phyloP scores from a whole-genome alignment of 2,888 invertebrate species.

The Argyresthia goedartella region DNA sequence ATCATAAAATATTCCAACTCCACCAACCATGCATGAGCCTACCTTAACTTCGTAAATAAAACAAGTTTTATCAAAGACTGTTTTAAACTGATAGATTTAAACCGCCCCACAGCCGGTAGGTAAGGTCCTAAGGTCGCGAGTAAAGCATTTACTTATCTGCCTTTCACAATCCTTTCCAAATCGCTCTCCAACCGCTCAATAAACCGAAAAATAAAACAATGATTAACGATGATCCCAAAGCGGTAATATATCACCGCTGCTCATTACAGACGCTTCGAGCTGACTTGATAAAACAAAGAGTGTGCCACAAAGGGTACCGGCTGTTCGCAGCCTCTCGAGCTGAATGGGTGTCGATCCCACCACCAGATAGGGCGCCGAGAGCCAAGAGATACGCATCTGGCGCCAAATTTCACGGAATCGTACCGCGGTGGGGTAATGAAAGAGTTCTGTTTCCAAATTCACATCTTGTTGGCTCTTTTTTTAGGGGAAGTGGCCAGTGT shows the following conservation, averaged over 20 bases:
- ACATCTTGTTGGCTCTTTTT: not conserved
- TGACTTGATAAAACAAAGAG: conserved; percentile 45
- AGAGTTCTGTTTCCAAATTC: conserved; percentile 26
- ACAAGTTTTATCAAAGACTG: no score
- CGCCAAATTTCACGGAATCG: conserved; percentile 64
- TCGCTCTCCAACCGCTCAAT: no score
- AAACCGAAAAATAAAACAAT: no score
- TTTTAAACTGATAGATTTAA: no score
- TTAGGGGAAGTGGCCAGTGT: not conserved
- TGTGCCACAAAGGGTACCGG: conserved; percentile 39
- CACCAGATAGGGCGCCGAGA: conserved; percentile 36
- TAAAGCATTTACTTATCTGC: no score
- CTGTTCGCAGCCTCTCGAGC: conserved; percentile 11
- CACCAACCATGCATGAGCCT: no score
- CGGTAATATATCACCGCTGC: not conserved
- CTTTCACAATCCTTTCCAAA: no score
- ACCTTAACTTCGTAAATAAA: no score
- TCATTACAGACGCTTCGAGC: conserved; percentile 36
- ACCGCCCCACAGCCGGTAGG: no score
- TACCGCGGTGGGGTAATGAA: conserved; percentile 21
- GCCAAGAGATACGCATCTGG: conserved; percentile 47
- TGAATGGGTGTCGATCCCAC: conserved; percentile 48
- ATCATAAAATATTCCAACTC: no score
- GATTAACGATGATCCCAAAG: not conserved
- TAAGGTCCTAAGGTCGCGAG: no score